phyloP scores from a whole-genome alignment of 2,113 vertebrate species.

The Crypturellus undulatus region DNA sequence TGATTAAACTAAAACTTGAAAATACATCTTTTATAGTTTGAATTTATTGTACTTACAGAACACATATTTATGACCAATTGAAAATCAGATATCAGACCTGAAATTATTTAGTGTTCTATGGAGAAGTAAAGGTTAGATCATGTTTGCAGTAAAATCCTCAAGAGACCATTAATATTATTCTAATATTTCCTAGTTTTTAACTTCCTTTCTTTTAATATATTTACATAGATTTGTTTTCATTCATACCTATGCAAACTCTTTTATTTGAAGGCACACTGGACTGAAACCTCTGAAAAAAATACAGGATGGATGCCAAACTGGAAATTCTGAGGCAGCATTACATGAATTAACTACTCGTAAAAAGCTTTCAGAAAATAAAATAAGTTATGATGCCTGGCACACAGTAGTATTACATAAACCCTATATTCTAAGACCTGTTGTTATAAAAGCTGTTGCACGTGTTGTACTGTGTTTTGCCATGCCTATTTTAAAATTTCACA shows the following conservation, averaged over 20 bases:
- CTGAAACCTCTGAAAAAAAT: neutral
- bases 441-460: neutral
- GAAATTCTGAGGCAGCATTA: neutral
- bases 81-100: neutral
- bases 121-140: neutral
- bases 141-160: neutral
- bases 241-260: neutral
- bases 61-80: neutral
- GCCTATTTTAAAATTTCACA: neutral
- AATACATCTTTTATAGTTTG: neutral
- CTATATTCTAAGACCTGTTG: neutral
- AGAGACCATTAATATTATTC: neutral
- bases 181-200: neutral
- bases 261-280: neutral
- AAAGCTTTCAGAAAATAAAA: neutral
- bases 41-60: neutral
- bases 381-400: neutral
- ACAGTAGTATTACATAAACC: neutral
- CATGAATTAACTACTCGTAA: neutral
- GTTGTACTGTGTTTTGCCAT: neutral
- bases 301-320: neutral
- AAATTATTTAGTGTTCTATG: neutral
- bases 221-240: neutral
- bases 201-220: rapidly evolving
- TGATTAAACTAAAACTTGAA: neutral